Evolutionary conservation across 2,888 invertebrate genomes (phyloP).

Genomic region (Anaspis maculata): DNA sequence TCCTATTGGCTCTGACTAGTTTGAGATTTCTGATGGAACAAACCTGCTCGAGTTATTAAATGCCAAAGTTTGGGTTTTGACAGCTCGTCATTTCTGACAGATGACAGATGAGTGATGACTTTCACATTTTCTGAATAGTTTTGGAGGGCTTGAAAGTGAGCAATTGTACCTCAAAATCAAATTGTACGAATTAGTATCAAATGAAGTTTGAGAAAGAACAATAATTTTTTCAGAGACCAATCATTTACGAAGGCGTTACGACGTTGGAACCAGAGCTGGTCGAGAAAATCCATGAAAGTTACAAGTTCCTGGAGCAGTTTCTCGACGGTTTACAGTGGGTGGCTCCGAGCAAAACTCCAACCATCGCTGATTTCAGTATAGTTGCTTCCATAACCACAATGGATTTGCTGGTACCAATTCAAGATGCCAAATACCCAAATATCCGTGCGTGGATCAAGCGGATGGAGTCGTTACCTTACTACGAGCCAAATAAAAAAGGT

Average conservation of each 20-base stretch:
- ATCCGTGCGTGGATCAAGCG: constrained; percentile 29
- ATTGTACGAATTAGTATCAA: no score
- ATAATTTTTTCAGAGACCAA: neutral
- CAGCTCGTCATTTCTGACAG: no score
- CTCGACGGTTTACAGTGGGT: constrained; percentile 34
- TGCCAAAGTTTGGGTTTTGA: no score
- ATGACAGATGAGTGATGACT: no score
- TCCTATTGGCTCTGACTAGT: no score
- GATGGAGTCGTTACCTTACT: constrained; percentile 30
- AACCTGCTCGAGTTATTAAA: no score
- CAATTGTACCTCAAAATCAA: no score
- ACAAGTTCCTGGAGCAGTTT: constrained; percentile 43
- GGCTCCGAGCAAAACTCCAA: constrained; percentile 19
- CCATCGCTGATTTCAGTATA: constrained; percentile 24
- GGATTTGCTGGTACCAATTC: constrained; percentile 13
- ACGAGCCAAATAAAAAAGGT: constrained; percentile 6
- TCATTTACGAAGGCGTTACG: constrained; percentile 3
- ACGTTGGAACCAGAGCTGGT: constrained; percentile 5
- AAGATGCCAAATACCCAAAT: constrained; percentile 3
- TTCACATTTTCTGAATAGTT: no score
- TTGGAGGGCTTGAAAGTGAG: no score
- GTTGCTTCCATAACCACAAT: constrained; percentile 14
- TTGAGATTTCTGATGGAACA: no score
- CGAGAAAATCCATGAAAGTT: constrained; percentile 19
- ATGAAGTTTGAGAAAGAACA: no score